phyloP scores from a whole-genome alignment of 2,888 invertebrate genomes.

The Lymantria monacha region DNA sequence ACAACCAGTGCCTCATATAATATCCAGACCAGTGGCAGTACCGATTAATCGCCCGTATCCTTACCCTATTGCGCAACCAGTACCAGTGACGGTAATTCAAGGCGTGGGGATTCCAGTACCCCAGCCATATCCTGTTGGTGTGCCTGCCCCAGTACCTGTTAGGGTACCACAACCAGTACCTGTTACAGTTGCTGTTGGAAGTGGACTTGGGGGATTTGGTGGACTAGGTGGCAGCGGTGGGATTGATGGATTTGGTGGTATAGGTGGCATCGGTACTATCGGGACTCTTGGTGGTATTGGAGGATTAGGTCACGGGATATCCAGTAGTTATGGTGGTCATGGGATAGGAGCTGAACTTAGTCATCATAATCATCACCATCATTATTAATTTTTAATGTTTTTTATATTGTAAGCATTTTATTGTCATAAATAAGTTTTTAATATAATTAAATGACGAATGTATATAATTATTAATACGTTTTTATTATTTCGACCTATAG shows the following conservation, averaged over 20 bases:
- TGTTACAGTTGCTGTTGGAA: slow-evolving; percentile 42
- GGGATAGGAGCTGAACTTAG: not conserved
- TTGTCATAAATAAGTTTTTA: too few relatives aligned
- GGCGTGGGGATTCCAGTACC: slow-evolving; percentile 79
- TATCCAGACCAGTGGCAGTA: slow-evolving; percentile 68
- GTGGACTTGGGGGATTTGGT: slow-evolving; percentile 3
- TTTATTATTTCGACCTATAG: too few relatives aligned
- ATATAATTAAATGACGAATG: too few relatives aligned
- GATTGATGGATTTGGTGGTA: not conserved
- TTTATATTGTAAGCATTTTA: not conserved
- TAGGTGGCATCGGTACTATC: not conserved
- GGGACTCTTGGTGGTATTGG: not conserved
- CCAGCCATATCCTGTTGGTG: slow-evolving; percentile 72
- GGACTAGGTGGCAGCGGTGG: not conserved
- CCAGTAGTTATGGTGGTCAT: not conserved
- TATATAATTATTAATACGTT: too few relatives aligned
- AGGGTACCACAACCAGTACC: slow-evolving; percentile 59
- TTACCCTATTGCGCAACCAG: slow-evolving; percentile 78
- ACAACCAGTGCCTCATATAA: slow-evolving; percentile 73
- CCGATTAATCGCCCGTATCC: slow-evolving; percentile 80
- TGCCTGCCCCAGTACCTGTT: slow-evolving; percentile 64
- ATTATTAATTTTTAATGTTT: not conserved
- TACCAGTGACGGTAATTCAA: slow-evolving; percentile 75
- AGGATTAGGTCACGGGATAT: slow-evolving; percentile 7
- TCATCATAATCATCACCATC: not conserved